phyloP scores from a whole-genome alignment of 2,113 vertebrate genomes.

The Entelurus aequoreus region DNA sequence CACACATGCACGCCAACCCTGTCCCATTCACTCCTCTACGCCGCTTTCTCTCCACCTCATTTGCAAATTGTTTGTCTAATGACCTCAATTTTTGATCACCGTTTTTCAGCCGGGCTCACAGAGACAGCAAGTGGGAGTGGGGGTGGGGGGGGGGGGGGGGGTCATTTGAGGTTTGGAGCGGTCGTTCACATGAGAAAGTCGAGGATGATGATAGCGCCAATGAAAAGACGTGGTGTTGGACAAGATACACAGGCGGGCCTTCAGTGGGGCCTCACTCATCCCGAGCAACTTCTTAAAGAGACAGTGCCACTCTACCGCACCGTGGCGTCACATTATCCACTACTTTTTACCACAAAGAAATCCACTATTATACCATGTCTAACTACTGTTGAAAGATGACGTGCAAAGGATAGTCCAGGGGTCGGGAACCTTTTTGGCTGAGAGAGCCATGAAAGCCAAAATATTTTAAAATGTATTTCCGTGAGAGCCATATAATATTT shows the following conservation, averaged over 20 bases:
- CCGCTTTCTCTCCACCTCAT: slow-evolving; percentile 34
- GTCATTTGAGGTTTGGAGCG: slow-evolving; percentile 24
- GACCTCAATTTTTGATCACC: slow-evolving; percentile 46
- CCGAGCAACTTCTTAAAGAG: not conserved
- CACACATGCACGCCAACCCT: not conserved
- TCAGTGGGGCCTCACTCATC: slow-evolving; percentile 6
- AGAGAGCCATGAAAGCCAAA: too few species aligned
- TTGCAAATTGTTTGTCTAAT: slow-evolving; percentile 57
- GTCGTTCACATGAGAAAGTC: not conserved
- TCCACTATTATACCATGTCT: not conserved
- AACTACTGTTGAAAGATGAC: too few species aligned
- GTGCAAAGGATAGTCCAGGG: too few species aligned
- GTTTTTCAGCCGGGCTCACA: slow-evolving; percentile 11
- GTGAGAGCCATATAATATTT: too few species aligned
- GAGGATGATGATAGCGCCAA: not conserved
- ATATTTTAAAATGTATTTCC: too few species aligned
- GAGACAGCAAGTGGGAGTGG: too few species aligned
- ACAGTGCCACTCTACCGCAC: not conserved
- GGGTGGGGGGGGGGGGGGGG: too few species aligned
- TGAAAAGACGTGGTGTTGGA: not conserved
- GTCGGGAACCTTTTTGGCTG: too few species aligned
- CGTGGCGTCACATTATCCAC: not conserved
- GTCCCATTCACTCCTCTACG: slow-evolving; percentile 14
- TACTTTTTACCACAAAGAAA: not conserved
- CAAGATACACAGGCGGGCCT: slow-evolving; percentile 15